These are phyloP conservation scores for Ibidorhyncha struthersii DNA, from an alignment of 2,113 vertebrate genomes.

Conservation along the genomic window DNA sequence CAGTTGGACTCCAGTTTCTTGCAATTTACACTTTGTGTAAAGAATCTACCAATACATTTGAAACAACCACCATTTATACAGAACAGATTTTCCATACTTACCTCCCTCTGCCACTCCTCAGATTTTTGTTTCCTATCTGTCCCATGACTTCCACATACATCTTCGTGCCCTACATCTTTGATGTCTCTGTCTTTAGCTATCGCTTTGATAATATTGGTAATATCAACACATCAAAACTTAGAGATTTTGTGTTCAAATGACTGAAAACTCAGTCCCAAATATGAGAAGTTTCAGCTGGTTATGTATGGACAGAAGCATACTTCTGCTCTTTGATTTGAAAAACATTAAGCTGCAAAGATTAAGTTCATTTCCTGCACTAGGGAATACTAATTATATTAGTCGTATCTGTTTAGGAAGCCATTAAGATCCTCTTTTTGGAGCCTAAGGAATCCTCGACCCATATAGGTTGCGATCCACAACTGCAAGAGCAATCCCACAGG, in stretches of 20 bases:
- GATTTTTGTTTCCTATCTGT: neutral
- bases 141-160: fast-evolving
- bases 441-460: neutral
- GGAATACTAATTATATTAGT: neutral
- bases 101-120: neutral
- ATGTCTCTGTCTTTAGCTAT: neutral
- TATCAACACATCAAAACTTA: neutral
- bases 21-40: neutral
- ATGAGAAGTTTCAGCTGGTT: neutral
- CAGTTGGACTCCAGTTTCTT: neutral
- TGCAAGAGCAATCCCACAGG: neutral
- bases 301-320: fast-evolving
- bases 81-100: neutral
- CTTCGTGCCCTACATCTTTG: neutral
- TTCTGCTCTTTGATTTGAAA: neutral
- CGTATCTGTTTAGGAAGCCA: neutral
- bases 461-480: neutral
- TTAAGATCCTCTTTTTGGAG: neutral
- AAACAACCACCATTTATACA: neutral
- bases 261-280: neutral
- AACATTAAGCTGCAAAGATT: neutral
- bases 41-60: neutral
- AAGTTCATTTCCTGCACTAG: neutral
- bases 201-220: neutral
- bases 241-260: neutral